These are phyloP conservation scores for Craniophora ligustri DNA, from an alignment of 2,888 invertebrate genomes.

Conservation along the genomic window DNA sequence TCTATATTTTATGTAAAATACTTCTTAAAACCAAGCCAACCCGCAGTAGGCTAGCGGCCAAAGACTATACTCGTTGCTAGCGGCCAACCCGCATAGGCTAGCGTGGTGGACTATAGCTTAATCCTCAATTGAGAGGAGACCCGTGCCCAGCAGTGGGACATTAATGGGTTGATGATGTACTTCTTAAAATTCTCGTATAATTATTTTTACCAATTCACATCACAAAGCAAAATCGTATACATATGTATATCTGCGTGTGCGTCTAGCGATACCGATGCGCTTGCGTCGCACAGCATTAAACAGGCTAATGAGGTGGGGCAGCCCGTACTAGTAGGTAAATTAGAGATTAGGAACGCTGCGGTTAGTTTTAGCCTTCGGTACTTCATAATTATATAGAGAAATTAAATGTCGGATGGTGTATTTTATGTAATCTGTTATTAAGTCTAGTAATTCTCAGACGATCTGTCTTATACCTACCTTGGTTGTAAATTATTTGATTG, in stretches of 20 bases:
- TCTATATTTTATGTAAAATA: neutral
- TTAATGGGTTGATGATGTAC: too few relatives aligned
- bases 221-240: conserved; percentile 23
- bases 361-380: conserved; percentile 46
- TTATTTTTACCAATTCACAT: conserved; percentile 8
- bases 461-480: conserved; percentile 6
- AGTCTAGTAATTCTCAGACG: neutral
- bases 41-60: too few relatives aligned
- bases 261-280: conserved; percentile 34
- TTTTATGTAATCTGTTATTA: conserved; percentile 16
- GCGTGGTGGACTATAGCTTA: too few relatives aligned
- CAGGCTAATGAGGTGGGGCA: conserved; percentile 39
- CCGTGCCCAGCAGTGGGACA: too few relatives aligned
- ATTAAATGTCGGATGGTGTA: conserved; percentile 33
- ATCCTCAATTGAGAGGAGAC: too few relatives aligned
- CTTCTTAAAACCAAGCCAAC: too few relatives aligned
- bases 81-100: too few relatives aligned
- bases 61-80: too few relatives aligned
- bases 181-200: too few relatives aligned
- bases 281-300: conserved; percentile 42
- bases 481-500: neutral
- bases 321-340: conserved; percentile 42
- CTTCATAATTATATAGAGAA: conserved; percentile 39
- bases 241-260: conserved; percentile 29
- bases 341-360: conserved; percentile 39